A percentile compares a stretch with the other conserved stretches of the same genome.
Conservation (phyloP, 2,888 invertebrate genomes). For the Eristalinus aeneus region DNA sequence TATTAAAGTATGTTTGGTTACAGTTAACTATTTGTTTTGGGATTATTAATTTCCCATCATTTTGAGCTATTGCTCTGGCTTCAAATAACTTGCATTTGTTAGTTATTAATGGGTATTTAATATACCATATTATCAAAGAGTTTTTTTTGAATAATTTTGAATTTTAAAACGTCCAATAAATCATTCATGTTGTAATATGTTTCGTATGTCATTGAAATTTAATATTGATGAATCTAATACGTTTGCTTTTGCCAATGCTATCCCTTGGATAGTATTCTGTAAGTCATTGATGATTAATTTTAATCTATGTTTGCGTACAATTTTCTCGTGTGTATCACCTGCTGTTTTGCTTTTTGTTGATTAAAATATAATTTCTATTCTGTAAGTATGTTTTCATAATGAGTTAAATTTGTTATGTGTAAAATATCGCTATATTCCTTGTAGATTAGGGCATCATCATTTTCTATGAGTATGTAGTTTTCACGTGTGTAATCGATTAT, state of each 20-base stretch:
- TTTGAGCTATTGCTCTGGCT: not conserved
- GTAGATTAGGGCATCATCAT: not conserved
- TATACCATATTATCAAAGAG: not conserved
- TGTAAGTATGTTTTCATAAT: not conserved
- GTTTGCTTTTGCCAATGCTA: not conserved
- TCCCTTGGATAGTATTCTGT: not conserved
- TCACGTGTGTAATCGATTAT: not conserved
- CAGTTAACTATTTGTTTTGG: not conserved
- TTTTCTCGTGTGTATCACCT: not conserved
- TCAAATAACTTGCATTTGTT: not conserved
- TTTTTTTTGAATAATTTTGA: not conserved
- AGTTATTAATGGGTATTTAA: not conserved
- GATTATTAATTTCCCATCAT: not conserved
- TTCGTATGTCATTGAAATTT: not conserved
- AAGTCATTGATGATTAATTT: not conserved
- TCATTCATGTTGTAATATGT: not conserved
- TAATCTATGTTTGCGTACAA: not conserved
- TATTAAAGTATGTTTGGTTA: not conserved
- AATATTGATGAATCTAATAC: not conserved
- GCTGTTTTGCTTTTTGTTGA: not conserved
- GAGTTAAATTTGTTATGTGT: not conserved
- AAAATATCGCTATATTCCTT: not conserved
- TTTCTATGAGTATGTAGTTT: not conserved
- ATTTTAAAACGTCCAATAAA: not conserved
- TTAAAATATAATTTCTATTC: not conserved